A percentile compares a stretch with the other conserved stretches of the same genome.
phyloP scores from a whole-genome alignment of 2,888 invertebrate genomes.

The Mantis religiosa region DNA sequence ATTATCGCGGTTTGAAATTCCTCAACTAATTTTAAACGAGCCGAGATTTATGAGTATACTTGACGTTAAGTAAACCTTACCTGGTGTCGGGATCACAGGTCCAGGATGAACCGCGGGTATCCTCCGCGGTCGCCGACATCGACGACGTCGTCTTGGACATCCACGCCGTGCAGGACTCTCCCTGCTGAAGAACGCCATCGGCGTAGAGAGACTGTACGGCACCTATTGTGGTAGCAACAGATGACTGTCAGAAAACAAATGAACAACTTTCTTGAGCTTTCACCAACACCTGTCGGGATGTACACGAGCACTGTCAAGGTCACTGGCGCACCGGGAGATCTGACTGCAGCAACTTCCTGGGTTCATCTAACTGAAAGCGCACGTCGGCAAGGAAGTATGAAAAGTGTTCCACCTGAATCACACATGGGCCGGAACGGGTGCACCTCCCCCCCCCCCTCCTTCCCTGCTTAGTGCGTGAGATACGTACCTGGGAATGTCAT shows the following conservation, averaged over 20 bases:
- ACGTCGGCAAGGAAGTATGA: background rate
- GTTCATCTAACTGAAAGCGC: background rate
- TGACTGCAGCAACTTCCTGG: background rate
- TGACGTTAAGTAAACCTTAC: too few species aligned
- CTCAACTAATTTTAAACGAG: too few species aligned
- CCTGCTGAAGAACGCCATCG: slow-evolving; percentile 1
- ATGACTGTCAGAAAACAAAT: background rate
- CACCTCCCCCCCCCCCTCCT: too few species aligned
- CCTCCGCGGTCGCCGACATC: too few species aligned
- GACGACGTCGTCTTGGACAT: background rate
- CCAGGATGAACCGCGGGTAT: background rate
- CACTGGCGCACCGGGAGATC: background rate
- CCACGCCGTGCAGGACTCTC: background rate
- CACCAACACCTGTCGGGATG: background rate
- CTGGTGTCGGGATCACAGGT: background rate
- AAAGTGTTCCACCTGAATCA: background rate
- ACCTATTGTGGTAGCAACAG: background rate
- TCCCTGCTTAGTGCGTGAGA: background rate
- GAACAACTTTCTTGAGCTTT: background rate
- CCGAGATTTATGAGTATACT: too few species aligned
- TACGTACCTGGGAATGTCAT: too few species aligned
- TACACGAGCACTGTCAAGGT: background rate
- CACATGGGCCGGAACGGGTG: background rate
- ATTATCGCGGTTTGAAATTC: too few species aligned
- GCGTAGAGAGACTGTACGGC: background rate